Conservation (phyloP, 2,888 invertebrate species). For the Odontocerum albicorne region DNA sequence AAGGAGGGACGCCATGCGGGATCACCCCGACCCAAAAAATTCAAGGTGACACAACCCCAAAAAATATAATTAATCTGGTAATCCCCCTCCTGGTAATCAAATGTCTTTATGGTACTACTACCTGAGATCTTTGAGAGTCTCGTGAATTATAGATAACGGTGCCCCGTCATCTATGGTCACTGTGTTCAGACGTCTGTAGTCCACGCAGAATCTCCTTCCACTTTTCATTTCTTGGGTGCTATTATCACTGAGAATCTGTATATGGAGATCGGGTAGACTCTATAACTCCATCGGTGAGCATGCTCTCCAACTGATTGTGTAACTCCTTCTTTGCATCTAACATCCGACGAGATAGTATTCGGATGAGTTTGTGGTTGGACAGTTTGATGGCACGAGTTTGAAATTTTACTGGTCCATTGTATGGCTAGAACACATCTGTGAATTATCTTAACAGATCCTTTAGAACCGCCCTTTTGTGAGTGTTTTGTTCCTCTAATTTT, state of each 20-base stretch:
- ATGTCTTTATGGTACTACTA: no score
- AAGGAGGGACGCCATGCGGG: conserved; percentile 5
- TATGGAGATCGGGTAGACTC: not conserved
- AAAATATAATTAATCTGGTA: no score
- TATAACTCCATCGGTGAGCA: not conserved
- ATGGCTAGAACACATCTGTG: no score
- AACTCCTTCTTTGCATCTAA: no score
- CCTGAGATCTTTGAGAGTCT: not conserved
- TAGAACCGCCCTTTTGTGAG: no score
- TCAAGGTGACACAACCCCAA: no score
- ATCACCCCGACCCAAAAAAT: conserved; percentile 6
- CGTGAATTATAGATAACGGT: not conserved
- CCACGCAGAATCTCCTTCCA: not conserved
- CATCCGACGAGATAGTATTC: no score
- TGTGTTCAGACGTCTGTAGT: not conserved
- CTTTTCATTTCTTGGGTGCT: not conserved
- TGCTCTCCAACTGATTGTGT: not conserved
- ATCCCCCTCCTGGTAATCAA: not conserved
- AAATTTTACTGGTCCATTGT: no score
- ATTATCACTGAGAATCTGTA: conserved; percentile 1
- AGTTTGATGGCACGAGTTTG: no score
- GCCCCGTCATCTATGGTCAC: not conserved
- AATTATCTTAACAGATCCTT: no score
- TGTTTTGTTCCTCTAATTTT: no score
- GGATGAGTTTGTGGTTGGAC: no score